phyloP scores from a whole-genome alignment of 2,113 vertebrate species.

The Cromileptes altivelis region DNA sequence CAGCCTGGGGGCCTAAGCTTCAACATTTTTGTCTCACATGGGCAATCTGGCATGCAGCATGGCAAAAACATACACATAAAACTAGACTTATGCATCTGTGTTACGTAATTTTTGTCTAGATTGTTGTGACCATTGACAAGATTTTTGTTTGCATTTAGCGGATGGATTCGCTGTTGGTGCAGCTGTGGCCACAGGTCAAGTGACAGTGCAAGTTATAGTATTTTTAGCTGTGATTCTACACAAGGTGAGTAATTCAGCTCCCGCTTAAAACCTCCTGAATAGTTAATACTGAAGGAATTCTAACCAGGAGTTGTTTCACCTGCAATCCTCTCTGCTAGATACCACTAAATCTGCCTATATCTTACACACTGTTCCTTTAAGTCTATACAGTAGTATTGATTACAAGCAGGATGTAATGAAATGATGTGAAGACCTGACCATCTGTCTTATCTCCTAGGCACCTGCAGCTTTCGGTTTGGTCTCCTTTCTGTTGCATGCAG shows the following conservation, averaged over 20 bases:
- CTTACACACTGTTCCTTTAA: too few species aligned
- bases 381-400: background rate
- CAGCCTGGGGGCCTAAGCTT: background rate
- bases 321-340: too few species aligned
- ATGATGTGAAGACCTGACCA: background rate
- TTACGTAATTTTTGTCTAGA: background rate
- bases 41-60: background rate
- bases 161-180: constrained; percentile 88
- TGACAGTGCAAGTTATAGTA: constrained; percentile 85
- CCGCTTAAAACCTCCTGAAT: too few species aligned
- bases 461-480: constrained; percentile 88
- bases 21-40: background rate
- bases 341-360: too few species aligned
- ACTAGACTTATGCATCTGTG: background rate
- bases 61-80: background rate
- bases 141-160: constrained; percentile 67
- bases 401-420: background rate
- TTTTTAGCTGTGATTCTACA: constrained; percentile 88
- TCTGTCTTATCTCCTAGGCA: constrained; percentile 69
- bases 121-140: background rate
- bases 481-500: constrained; percentile 86
- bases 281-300: too few species aligned
- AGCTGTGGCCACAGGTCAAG: constrained; percentile 84
- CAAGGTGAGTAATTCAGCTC: constrained; percentile 79
- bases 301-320: too few species aligned